A percentile compares a stretch with the other conserved stretches of the same genome.
phyloP scores from a whole-genome alignment of 2,113 vertebrate species.

The Carassius gibelio region DNA sequence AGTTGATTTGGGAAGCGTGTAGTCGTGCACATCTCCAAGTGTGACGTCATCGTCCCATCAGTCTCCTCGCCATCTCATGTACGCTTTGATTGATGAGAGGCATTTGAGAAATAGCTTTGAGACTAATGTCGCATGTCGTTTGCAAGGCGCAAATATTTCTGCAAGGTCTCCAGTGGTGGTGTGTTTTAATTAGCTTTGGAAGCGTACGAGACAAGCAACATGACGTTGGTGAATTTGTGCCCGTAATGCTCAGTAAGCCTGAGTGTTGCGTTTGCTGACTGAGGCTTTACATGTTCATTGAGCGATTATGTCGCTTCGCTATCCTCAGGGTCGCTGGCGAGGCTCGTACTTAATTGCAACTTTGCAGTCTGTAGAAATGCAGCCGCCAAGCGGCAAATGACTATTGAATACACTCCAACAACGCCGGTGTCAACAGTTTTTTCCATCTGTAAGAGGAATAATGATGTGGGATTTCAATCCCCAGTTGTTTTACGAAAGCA shows the following conservation, averaged over 20 bases:
- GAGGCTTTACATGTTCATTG: constrained; percentile 15
- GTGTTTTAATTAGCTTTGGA: constrained; percentile 27
- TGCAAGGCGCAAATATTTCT: constrained; percentile 14
- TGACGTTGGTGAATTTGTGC: not conserved
- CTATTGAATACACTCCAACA: constrained; percentile 38
- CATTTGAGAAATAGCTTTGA: constrained; percentile 2
- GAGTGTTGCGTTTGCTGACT: constrained; percentile 18
- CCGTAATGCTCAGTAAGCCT: constrained; percentile 8
- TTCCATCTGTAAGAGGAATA: constrained; percentile 29
- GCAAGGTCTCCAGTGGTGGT: not conserved
- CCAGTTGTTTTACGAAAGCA: constrained; percentile 41
- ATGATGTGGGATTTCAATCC: constrained; percentile 45
- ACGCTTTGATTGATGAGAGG: constrained; percentile 16
- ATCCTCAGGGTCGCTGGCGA: constrained; percentile 18
- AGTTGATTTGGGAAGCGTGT: not conserved
- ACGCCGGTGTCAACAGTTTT: constrained; percentile 30
- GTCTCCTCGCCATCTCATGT: not conserved
- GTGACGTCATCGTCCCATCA: not conserved
- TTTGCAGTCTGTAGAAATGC: constrained; percentile 34
- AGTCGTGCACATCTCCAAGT: not conserved
- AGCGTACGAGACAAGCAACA: constrained; percentile 24
- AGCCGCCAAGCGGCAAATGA: constrained; percentile 41
- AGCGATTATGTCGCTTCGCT: constrained; percentile 11
- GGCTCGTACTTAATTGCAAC: constrained; percentile 35
- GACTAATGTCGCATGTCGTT: constrained; percentile 17